Percentiles rank a stretch among this genome's conserved stretches.
phyloP scores from a whole-genome alignment of 1,140 invertebrate genomes.

The Coboldia fuscipes region DNA sequence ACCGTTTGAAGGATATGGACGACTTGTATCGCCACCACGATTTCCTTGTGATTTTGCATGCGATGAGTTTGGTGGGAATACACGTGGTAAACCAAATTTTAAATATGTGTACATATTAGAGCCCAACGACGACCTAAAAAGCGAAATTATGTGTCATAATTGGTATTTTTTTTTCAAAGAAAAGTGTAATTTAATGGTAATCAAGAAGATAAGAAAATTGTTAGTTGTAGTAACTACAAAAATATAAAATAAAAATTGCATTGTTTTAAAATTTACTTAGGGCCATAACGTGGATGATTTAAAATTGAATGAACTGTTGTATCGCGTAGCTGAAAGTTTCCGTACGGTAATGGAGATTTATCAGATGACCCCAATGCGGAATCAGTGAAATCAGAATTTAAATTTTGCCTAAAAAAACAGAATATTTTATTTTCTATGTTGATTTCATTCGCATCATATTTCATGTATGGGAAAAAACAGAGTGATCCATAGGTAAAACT shows the following conservation, averaged over 20 bases:
- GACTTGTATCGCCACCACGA: constrained; percentile 20
- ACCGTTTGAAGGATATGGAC: constrained; percentile 10
- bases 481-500: no score
- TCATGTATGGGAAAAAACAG: no score
- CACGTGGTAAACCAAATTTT: constrained; percentile 77
- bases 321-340: constrained; percentile 79
- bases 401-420: constrained; percentile 52
- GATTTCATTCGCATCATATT: no score
- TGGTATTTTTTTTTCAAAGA: no score
- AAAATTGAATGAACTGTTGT: constrained; percentile 85
- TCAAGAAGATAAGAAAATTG: no score
- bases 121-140: constrained; percentile 46
- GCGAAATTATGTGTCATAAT: no score
- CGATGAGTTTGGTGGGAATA: constrained; percentile 53
- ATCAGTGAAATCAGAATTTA: constrained; percentile 88
- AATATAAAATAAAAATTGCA: no score
- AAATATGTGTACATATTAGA: constrained; percentile 83
- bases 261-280: constrained; percentile 35
- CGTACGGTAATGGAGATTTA: constrained; percentile 75
- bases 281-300: constrained; percentile 72
- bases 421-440: no score
- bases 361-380: constrained; percentile 76
- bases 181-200: no score
- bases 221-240: no score
- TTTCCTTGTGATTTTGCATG: no score